A percentile compares a stretch with the other conserved stretches of the same genome.
These are phyloP conservation scores for Mystacides longicornis DNA, from an alignment of 2,888 invertebrate genomes.

Conservation along the genomic window DNA sequence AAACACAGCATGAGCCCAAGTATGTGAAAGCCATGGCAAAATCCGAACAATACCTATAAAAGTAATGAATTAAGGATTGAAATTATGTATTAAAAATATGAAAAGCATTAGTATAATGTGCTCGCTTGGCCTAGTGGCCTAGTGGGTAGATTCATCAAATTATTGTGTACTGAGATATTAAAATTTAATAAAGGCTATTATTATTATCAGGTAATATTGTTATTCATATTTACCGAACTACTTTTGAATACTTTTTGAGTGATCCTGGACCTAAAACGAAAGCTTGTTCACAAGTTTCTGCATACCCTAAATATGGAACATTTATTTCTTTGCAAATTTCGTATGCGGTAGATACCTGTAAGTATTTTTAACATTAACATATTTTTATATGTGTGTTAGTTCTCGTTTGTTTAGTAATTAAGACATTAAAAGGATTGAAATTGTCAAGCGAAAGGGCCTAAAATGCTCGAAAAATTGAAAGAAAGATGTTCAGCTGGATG, in stretches of 20 bases:
- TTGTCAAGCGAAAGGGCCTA: no score
- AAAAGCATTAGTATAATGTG: background rate
- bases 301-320: conserved; percentile 50
- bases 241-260: conserved; percentile 40
- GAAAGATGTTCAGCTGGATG: no score
- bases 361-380: no score
- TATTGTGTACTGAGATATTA: no score
- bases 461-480: no score
- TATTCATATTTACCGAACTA: conserved; percentile 41
- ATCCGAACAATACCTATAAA: conserved; percentile 48
- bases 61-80: background rate
- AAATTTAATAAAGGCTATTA: no score
- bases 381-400: no score
- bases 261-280: conserved; percentile 52
- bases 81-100: no score
- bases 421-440: no score
- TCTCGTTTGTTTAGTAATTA: no score
- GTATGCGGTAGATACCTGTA: conserved; percentile 42
- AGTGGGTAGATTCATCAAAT: background rate
- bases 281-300: conserved; percentile 54
- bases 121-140: background rate
- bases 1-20: conserved; percentile 65
- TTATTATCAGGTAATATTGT: background rate
- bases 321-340: conserved; percentile 43
- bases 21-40: conserved; percentile 59